phyloP scores from a whole-genome alignment of 2,797 vertebrate species.

The Pampus argenteus region DNA sequence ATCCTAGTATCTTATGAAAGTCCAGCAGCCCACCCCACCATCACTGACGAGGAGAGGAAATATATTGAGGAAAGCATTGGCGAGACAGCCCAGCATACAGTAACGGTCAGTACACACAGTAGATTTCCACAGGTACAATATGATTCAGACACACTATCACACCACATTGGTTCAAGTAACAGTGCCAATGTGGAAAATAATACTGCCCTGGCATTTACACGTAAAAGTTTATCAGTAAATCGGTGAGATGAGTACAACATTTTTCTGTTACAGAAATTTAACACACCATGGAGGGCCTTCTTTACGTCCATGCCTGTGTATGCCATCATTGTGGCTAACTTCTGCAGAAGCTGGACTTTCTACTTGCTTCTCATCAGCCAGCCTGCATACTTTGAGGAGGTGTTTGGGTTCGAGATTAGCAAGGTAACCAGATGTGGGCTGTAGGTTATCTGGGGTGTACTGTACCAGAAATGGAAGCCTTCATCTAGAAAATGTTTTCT shows the following conservation, averaged over 20 bases:
- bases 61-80: constrained; percentile 96
- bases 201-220: background rate
- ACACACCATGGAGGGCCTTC: constrained; percentile 91
- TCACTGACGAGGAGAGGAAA: constrained; percentile 89
- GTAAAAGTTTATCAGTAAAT: background rate
- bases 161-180: background rate
- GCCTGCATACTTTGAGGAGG: constrained; percentile 95
- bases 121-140: background rate
- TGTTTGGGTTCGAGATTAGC: constrained; percentile 94
- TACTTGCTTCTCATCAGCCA: constrained; percentile 95
- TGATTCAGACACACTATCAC: background rate
- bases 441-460: background rate
- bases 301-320: constrained; percentile 96
- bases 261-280: constrained; percentile 87
- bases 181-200: too few species aligned
- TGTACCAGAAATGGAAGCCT: background rate
- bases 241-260: background rate
- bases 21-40: constrained; percentile 92
- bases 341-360: constrained; percentile 96
- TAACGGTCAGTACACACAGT: constrained; percentile 78
- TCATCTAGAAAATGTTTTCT: background rate
- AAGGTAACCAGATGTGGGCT: constrained; percentile 84
- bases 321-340: constrained; percentile 95
- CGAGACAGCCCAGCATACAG: constrained; percentile 80
- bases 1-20: constrained; percentile 93